Evolutionary conservation across 2,797 vertebrate species (phyloP).

Genomic region (Odontamblyopus rebecca): DNA sequence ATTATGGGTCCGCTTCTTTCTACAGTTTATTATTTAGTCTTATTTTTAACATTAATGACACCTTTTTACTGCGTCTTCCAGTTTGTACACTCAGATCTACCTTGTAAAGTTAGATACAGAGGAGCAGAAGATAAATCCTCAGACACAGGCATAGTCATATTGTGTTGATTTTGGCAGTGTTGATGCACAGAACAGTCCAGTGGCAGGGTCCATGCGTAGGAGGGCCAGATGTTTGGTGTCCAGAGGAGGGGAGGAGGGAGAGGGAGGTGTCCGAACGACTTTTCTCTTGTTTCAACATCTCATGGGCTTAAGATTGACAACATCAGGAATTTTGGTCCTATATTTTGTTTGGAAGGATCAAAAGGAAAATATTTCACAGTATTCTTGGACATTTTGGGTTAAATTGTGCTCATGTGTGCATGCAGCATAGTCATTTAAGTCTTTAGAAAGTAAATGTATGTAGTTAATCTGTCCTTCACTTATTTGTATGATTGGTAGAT

Average conservation of each 20-base stretch:
- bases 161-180: slow-evolving; percentile 8
- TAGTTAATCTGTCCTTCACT: too few relatives aligned
- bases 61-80: background rate
- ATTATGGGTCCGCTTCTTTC: too few relatives aligned
- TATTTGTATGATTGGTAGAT: too few relatives aligned
- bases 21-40: too few relatives aligned
- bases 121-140: background rate
- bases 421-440: background rate
- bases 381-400: background rate
- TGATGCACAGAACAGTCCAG: slow-evolving; percentile 18
- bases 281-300: slow-evolving; percentile 5
- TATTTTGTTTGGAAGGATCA: background rate
- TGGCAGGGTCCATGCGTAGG: slow-evolving; percentile 11
- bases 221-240: slow-evolving; percentile 42
- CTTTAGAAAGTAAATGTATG: too few relatives aligned
- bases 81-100: background rate
- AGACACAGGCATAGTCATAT: slow-evolving; percentile 1
- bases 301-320: background rate
- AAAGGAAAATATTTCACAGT: background rate
- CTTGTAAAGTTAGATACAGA: background rate
- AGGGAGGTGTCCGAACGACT: background rate
- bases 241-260: background rate
- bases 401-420: background rate
- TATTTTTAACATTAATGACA: too few relatives aligned
- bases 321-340: background rate